Evolutionary conservation across 2,113 vertebrate species (phyloP).

Genomic region (Channa maculata): DNA sequence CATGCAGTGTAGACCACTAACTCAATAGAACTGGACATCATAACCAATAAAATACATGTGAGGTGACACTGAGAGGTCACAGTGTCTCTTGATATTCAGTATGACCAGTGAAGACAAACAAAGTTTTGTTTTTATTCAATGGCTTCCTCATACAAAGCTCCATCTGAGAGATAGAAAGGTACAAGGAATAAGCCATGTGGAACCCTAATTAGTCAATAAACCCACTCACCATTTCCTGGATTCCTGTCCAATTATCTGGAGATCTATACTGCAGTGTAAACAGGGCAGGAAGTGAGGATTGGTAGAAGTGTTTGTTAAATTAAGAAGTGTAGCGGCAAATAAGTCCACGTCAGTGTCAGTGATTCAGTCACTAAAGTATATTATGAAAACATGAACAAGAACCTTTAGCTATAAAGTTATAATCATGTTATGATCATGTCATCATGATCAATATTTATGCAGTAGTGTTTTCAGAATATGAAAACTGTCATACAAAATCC

Average conservation of each 20-base stretch:
- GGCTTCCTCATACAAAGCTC: neutral
- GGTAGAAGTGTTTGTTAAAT: conserved; percentile 10
- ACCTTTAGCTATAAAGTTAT: no score
- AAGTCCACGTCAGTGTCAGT: neutral
- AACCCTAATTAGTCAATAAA: neutral
- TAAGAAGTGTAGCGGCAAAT: conserved; percentile 17
- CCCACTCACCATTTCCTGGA: neutral
- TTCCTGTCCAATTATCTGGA: conserved; percentile 33
- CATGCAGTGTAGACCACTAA: neutral
- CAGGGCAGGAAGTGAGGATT: neutral
- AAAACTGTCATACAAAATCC: no score
- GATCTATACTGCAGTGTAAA: neutral
- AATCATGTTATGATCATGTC: no score
- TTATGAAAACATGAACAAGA: conserved; percentile 12
- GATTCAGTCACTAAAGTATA: conserved; percentile 4
- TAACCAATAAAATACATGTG: conserved; percentile 36
- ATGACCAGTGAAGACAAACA: neutral
- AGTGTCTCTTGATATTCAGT: conserved; percentile 20
- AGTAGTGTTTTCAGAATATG: no score
- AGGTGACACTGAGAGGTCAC: conserved; percentile 36
- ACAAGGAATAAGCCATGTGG: neutral
- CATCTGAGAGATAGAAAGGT: neutral
- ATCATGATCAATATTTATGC: no score
- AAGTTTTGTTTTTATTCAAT: neutral
- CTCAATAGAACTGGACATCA: conserved; percentile 15